phyloP scores from a whole-genome alignment of 1,140 invertebrate species.

The Tetranychus urticae region DNA sequence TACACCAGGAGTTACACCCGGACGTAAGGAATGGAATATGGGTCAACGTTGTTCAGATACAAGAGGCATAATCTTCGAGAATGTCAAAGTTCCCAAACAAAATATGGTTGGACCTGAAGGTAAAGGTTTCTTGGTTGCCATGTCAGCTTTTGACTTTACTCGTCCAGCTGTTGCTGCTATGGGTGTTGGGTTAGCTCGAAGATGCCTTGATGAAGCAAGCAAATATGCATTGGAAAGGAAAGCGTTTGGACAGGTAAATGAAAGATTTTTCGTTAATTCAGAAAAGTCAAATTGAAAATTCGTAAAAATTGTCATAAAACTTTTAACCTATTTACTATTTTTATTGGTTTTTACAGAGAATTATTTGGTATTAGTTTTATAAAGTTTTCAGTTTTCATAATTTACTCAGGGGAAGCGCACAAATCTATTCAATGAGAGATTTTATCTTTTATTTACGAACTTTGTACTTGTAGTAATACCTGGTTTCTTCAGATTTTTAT shows the following conservation, averaged over 20 bases:
- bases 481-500: no score
- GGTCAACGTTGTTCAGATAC: conserved; percentile 90
- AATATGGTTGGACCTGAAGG: conserved; percentile 57
- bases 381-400: no score
- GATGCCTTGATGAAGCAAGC: conserved; percentile 71
- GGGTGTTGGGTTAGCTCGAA: conserved; percentile 55
- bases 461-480: no score
- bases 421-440: no score
- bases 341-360: no score
- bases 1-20: conserved; percentile 39
- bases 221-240: conserved; percentile 83
- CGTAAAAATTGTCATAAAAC: no score
- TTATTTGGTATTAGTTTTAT: no score
- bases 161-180: conserved; percentile 68
- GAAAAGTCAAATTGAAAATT: no score
- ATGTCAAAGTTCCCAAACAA: conserved; percentile 81
- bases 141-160: conserved; percentile 84
- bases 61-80: conserved; percentile 85
- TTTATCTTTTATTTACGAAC: no score
- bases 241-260: conserved; percentile 41
- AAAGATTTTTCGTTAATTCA: no score
- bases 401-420: no score
- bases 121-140: conserved; percentile 77
- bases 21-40: conserved; percentile 93
- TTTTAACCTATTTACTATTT: no score